A percentile compares a stretch with the other conserved stretches of the same genome.
Evolutionary conservation across 2,797 vertebrate species (phyloP).

Genomic region (Melanotaenia boesemani): DNA sequence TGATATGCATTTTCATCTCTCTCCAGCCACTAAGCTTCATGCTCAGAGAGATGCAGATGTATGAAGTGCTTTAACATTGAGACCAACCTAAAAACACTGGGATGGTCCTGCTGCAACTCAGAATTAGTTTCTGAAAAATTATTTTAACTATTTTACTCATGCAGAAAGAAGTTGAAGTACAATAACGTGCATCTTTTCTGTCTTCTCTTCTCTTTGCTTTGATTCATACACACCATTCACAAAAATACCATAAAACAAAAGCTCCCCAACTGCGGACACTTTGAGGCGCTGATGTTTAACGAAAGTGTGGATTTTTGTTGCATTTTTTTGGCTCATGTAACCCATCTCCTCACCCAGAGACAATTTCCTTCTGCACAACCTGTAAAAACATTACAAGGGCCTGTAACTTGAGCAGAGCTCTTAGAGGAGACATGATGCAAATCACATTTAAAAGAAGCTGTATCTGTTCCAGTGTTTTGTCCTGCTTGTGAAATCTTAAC

Average conservation of each 20-base stretch:
- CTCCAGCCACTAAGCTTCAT: slow-evolving; percentile 28
- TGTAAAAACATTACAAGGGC: slow-evolving; percentile 50
- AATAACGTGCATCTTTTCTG: background rate
- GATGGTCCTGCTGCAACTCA: slow-evolving; percentile 6
- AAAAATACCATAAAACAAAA: slow-evolving; percentile 36
- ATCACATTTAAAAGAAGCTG: slow-evolving; percentile 21
- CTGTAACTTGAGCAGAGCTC: slow-evolving; percentile 40
- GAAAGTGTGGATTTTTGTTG: slow-evolving; percentile 21
- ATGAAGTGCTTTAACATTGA: slow-evolving; percentile 38
- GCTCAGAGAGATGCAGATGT: slow-evolving; percentile 35
- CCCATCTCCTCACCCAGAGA: slow-evolving; percentile 21
- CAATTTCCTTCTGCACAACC: slow-evolving; percentile 43
- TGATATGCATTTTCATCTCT: slow-evolving; percentile 57
- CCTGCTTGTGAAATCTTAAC: slow-evolving; percentile 4
- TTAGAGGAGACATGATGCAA: slow-evolving; percentile 27
- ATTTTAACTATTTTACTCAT: slow-evolving; percentile 10
- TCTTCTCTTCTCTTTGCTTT: background rate
- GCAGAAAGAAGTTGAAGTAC: slow-evolving; percentile 8
- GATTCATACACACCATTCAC: background rate
- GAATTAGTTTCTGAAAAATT: background rate
- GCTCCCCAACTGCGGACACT: slow-evolving; percentile 18
- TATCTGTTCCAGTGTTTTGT: background rate
- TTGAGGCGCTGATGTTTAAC: slow-evolving; percentile 52
- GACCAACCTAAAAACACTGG: slow-evolving; percentile 9
- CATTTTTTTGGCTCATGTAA: slow-evolving; percentile 31